A percentile compares a stretch with the other conserved stretches of the same genome.
Evolutionary conservation across 92 coral and sea anemone species (phyloP).

Genomic region (Palythoa caribaeorum): DNA sequence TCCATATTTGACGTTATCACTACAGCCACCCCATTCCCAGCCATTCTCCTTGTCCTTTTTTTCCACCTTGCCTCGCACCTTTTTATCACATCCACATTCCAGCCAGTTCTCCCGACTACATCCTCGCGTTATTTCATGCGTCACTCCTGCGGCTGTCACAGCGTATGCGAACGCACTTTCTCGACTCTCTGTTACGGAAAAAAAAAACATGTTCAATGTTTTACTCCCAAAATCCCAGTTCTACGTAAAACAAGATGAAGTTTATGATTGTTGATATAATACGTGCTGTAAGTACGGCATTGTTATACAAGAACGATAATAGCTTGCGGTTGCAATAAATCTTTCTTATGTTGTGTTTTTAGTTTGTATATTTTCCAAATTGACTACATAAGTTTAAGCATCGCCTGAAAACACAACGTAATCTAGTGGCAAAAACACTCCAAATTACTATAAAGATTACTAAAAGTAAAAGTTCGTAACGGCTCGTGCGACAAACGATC

Average conservation of each 20-base stretch:
- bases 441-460: neutral
- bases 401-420: neutral
- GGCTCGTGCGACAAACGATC: neutral
- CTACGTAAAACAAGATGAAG: neutral
- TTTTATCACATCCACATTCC: constrained; percentile 82
- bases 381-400: neutral
- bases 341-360: neutral
- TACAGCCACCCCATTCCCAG: constrained; percentile 95
- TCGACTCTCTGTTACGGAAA: constrained; percentile 58
- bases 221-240: neutral
- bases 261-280: neutral
- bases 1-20: constrained; percentile 76
- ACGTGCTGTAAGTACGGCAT: neutral
- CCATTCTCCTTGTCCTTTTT: constrained; percentile 44
- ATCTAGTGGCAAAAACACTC: too few relatives aligned
- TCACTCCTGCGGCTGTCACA: constrained; percentile 84
- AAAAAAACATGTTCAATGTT: neutral
- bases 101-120: constrained; percentile 77
- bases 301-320: neutral
- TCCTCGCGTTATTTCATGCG: constrained; percentile 79
- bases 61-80: constrained; percentile 56
- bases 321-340: neutral
- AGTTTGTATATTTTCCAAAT: constrained; percentile 16
- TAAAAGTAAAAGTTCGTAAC: neutral
- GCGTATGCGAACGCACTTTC: constrained; percentile 91